Conservation (phyloP, 2,113 vertebrate genomes). For the cattle (Bos taurus) region ARS-UCD2.0 NC_037340.1:57584501-57585000, state of each 20-base stretch:
- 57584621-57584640: accelerated
- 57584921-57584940: accelerated
- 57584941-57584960: not conserved
- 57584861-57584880: accelerated
- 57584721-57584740: not conserved
- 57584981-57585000: not conserved
- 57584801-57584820: not conserved
- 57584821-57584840: not conserved
- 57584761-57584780: not conserved
- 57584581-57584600: not conserved
- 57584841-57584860: accelerated
- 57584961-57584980: not conserved
- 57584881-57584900: accelerated
- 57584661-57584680: accelerated
- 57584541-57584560: not conserved
- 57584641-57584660: not conserved
- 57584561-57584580: not conserved
- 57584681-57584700: not conserved
- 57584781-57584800: not conserved
- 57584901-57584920: not conserved
- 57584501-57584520: not conserved
- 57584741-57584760: not conserved
- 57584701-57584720: not conserved
- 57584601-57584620: not conserved
- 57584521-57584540: not conserved